Base-by-base conservation (phyloP, 2,113 vertebrate species). In the Montifringilla adamsi region DNA sequence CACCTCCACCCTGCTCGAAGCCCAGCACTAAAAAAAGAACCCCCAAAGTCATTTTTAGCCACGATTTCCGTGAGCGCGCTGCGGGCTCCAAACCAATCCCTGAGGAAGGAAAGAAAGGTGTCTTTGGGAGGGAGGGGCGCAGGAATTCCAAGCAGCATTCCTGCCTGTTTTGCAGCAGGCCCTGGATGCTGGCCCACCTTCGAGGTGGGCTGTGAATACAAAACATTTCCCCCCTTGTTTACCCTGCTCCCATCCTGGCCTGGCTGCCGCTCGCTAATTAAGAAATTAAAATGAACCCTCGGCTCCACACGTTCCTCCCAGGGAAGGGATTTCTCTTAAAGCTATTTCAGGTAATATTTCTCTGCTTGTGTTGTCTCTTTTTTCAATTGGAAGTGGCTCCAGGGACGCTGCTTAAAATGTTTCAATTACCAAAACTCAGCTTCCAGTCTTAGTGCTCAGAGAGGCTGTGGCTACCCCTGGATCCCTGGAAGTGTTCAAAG, bases 171-270 rank as follows among this genome's bases (percentile, higher is more conserved):
- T 84, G 62, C 24, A 12, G 81, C 78, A 35, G 4, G 4, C 50
- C 70, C 59, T 68, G 90, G 41, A 49, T 19, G 20, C 75, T 1
- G 31, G 63, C 76, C 85, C 64, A 80, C 67, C 89, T 73, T 84
- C 2, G 3, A 93, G 87, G 89, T 87, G 87, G 60, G 53, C 83
- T 90, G 92, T 90, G 94, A 95, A 93, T 95, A 95, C 53, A 92
- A 95, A 95, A 74, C 93, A 89, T 86, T 79, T 35, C 60, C 92
- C 86, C 41, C 0, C 0, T 53, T 59, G 77, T 75, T 76, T 47
- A 49, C 56, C 60, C 68, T 0, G 0, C 53, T 77, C 63, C 55
- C n/a, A 37, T 59, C 44, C 66, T 2, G 0, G 70, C 83, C 70
- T 19, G 67, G 66, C 56, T 85, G 35, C 63, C 18, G 1, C 66